phyloP scores from a whole-genome alignment of 1,140 invertebrate species.

The Doryteuthis pealeii region DNA sequence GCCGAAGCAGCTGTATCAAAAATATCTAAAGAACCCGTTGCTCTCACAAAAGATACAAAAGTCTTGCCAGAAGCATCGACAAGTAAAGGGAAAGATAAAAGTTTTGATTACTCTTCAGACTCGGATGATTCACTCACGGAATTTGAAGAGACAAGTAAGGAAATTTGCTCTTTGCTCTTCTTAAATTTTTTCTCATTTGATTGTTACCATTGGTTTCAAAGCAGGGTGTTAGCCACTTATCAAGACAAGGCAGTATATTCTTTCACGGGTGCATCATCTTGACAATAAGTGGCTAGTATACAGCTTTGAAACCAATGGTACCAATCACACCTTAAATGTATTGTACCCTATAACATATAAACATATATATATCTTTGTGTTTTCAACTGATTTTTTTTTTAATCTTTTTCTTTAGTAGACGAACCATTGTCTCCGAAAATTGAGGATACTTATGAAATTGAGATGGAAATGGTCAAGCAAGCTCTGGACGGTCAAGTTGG shows the following conservation, averaged over 20 bases:
- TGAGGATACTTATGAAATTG: conserved; percentile 43
- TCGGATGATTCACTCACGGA: conserved; percentile 41
- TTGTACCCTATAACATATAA: no score
- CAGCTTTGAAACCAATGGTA: no score
- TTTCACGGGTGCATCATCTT: no score
- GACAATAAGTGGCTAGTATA: no score
- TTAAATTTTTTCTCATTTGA: no score
- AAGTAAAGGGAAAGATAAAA: conserved; percentile 7
- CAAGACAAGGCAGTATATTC: no score
- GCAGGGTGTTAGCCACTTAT: no score
- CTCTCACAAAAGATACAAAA: neutral
- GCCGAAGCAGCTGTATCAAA: neutral
- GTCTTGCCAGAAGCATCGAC: neutral
- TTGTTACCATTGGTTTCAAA: no score
- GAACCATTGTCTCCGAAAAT: conserved; percentile 28
- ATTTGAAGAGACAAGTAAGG: neutral
- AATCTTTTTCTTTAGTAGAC: conserved; percentile 26
- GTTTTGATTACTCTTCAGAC: conserved; percentile 48
- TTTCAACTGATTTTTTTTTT: no score
- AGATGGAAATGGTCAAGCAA: conserved; percentile 44
- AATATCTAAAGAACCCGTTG: neutral
- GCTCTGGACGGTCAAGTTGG: conserved; percentile 45
- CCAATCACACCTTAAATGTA: no score
- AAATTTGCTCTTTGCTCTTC: no score
- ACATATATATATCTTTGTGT: no score